Base-by-base conservation (phyloP, 2,797 vertebrate genomes). In the Arrhamphus sclerolepis region DNA sequence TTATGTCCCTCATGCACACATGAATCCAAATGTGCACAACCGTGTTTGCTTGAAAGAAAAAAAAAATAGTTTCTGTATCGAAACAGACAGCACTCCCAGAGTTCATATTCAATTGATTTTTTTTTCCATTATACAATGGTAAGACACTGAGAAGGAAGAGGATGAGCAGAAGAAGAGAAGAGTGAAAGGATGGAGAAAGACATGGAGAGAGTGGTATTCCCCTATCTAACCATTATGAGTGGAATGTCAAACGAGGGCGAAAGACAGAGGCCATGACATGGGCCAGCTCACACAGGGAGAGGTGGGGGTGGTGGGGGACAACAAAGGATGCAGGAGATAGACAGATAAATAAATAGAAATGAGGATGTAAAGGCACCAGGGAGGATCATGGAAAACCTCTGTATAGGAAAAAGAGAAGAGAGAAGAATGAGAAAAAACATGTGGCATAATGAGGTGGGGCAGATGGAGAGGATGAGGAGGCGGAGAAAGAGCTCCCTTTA, bases 141-240 rank as follows among this genome's bases (percentile, higher is more conserved):
- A n/a, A 81, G 82, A 87, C 84, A 84, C 63, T 47, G 73, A 80
- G 89, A 86, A 81, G 75, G 61, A 66, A 77, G 66, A 78, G 70
- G 65, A 66, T 42, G 70, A 72, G 77, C 29, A 61, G 52, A 38
- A 77, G 69, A 78, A 79, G 16, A 53, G 69, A 80, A 69, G 51
- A 67, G 43, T 50, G 64, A 56, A 72, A 72, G 76, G 87, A 89
- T 75, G 89, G 89, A 89, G 87, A 82, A 77, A 92, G 86, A 88
- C 86, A 80, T 60, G 72, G 71, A 65, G 65, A 89, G 83, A 65
- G 75, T 75, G 73, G 83, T 86, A 82, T 87, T 93, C 87, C 57
- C 90, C 90, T 88, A 84, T 87, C 88, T 93, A 91, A 89, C 91
- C 93, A 93, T 95, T 91, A 88, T 91, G 87, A 92, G 93, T 90